Percentiles rank a stretch among this genome's conserved stretches.
Evolutionary conservation across 1,140 invertebrate species (phyloP).

Genomic region (Spodoptera litura): DNA sequence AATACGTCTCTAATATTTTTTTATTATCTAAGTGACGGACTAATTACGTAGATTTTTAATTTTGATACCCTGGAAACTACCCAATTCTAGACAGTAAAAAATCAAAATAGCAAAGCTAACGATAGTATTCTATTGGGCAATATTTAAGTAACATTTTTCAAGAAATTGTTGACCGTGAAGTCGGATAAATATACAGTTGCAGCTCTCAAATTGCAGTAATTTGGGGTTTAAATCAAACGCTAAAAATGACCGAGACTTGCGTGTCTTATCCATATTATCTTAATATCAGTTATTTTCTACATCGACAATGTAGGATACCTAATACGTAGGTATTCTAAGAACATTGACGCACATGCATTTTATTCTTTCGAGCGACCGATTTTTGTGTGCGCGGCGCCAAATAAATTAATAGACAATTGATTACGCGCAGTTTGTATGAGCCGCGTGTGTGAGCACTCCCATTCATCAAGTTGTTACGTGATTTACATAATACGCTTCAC

Average conservation of each 20-base stretch:
- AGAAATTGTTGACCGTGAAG: slow-evolving; percentile 19
- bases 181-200: slow-evolving; percentile 1
- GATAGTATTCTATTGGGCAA: slow-evolving; percentile 4
- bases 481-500: slow-evolving; percentile 21
- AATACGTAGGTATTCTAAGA: background rate
- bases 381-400: background rate
- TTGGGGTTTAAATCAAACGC: slow-evolving; percentile 7
- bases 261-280: slow-evolving; percentile 15
- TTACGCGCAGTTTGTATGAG: slow-evolving; percentile 19
- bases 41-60: too few species aligned
- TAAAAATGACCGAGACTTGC: slow-evolving; percentile 1
- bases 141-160: background rate
- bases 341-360: slow-evolving; percentile 12
- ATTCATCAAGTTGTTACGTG: slow-evolving; percentile 36
- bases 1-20: too few species aligned
- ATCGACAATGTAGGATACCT: background rate
- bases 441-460: background rate
- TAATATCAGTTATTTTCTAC: slow-evolving; percentile 25
- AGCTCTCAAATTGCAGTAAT: slow-evolving; percentile 22
- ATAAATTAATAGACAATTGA: background rate
- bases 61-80: too few species aligned
- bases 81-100: background rate
- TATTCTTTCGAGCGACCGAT: background rate
- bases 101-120: background rate
- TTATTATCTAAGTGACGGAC: too few species aligned